A percentile compares a stretch with the other conserved stretches of the same genome.
phyloP scores from a whole-genome alignment of 2,888 invertebrate species.

The Hydriomena furcata region DNA sequence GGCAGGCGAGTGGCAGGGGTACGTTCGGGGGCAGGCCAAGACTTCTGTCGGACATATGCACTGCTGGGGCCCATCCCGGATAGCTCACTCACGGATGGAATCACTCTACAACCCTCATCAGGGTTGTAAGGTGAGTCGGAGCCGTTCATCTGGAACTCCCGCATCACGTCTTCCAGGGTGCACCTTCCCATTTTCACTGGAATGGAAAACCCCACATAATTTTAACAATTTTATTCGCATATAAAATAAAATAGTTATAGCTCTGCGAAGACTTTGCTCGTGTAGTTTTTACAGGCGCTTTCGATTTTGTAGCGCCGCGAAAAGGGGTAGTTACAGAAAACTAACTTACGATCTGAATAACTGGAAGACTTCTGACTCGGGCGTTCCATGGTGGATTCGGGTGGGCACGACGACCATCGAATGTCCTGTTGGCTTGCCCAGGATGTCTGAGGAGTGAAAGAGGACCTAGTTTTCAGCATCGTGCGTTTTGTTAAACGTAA shows the following conservation, averaged over 20 bases:
- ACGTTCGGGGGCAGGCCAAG: conserved; percentile 62
- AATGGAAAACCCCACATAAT: conserved; percentile 5
- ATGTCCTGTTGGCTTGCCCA: conserved; percentile 41
- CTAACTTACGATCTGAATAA: conserved; percentile 49
- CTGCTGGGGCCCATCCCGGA: conserved; percentile 57
- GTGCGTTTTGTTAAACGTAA: no score
- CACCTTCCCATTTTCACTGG: conserved; percentile 51
- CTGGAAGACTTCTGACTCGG: conserved; percentile 45
- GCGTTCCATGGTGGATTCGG: conserved; percentile 20
- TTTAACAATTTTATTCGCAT: no score
- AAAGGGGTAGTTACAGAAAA: no score
- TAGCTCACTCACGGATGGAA: conserved; percentile 22
- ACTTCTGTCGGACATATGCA: conserved; percentile 63
- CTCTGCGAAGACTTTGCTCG: no score
- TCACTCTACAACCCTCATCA: conserved; percentile 54
- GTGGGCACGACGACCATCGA: conserved; percentile 35
- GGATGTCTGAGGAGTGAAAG: conserved; percentile 39
- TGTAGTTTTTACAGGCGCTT: background rate
- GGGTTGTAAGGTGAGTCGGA: conserved; percentile 73
- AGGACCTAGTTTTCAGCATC: background rate
- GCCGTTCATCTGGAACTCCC: conserved; percentile 82
- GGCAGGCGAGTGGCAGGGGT: conserved; percentile 54
- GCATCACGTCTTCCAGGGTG: conserved; percentile 74
- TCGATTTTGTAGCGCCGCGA: no score
- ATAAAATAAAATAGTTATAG: no score